Conservation (phyloP, 2,797 vertebrate genomes). For the Hyperoplus lanceolatus region DNA sequence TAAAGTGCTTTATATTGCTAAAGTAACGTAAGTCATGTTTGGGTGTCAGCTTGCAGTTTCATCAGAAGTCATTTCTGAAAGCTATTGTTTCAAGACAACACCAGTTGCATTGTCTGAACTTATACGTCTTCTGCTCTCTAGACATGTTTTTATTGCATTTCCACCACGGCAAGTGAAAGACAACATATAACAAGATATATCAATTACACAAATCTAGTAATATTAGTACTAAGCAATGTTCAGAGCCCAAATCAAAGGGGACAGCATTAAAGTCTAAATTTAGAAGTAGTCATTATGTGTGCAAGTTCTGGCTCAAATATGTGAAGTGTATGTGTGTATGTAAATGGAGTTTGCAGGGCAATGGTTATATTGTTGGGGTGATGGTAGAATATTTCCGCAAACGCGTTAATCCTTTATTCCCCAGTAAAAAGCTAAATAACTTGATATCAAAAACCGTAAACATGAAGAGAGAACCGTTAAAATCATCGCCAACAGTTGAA, state of each 20-base stretch:
- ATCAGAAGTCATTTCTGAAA: neutral
- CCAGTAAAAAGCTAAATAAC: neutral
- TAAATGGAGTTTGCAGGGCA: neutral
- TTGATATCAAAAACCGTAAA: neutral
- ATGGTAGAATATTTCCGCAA: no score
- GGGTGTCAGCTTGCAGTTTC: neutral
- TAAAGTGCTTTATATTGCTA: neutral
- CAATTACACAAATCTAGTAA: neutral
- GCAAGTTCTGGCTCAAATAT: neutral
- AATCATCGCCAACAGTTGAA: no score
- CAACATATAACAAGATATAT: neutral
- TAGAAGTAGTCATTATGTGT: neutral
- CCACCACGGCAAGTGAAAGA: neutral
- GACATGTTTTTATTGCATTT: neutral
- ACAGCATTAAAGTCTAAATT: neutral
- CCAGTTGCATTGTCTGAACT: neutral
- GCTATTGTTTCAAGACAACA: neutral
- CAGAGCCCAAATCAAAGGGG: neutral
- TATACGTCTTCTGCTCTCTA: neutral
- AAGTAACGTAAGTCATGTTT: no score
- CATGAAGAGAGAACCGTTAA: neutral
- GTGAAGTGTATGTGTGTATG: neutral
- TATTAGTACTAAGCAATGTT: no score
- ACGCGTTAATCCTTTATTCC: no score
- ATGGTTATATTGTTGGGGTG: neutral